These are phyloP conservation scores for Epinephelus cyanopodus DNA, from an alignment of 2,113 vertebrate species.

Conservation along the genomic window DNA sequence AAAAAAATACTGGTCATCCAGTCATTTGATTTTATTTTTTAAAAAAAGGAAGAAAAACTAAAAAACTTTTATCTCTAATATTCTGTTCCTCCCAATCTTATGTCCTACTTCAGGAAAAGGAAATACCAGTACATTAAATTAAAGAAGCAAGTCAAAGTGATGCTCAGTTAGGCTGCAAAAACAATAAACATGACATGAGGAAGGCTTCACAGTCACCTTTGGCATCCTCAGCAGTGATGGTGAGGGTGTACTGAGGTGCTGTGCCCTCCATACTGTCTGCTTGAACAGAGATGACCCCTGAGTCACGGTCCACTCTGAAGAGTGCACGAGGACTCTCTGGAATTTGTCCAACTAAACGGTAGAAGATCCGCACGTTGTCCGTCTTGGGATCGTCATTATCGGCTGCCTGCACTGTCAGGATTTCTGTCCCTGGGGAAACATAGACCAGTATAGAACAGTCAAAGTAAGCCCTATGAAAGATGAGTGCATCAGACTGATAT, in stretches of 20 bases:
- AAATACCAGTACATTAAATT: neutral
- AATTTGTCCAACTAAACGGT: constrained; percentile 80
- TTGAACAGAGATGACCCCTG: constrained; percentile 80
- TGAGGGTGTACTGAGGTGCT: constrained; percentile 77
- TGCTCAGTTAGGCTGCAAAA: neutral
- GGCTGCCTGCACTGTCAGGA: constrained; percentile 82
- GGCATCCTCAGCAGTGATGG: constrained; percentile 84
- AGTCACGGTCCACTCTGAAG: constrained; percentile 82
- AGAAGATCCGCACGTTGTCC: constrained; percentile 83
- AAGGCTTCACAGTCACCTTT: constrained; percentile 75
- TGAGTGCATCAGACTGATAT: neutral
- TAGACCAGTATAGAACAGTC: neutral
- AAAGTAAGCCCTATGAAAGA: neutral
- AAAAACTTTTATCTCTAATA: neutral
- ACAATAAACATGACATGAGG: neutral
- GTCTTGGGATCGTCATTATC: constrained; percentile 86
- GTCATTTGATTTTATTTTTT: too few relatives aligned
- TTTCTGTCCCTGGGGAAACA: constrained; percentile 81
- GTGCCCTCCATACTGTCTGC: constrained; percentile 78
- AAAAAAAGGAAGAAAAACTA: too few relatives aligned
- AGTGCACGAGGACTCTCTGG: constrained; percentile 84
- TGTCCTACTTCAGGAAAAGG: neutral
- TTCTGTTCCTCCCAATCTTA: neutral
- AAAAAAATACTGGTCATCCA: too few relatives aligned
- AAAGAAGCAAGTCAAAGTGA: neutral